phyloP scores from a whole-genome alignment of 2,113 vertebrate genomes.

The Maccullochella peelii region DNA sequence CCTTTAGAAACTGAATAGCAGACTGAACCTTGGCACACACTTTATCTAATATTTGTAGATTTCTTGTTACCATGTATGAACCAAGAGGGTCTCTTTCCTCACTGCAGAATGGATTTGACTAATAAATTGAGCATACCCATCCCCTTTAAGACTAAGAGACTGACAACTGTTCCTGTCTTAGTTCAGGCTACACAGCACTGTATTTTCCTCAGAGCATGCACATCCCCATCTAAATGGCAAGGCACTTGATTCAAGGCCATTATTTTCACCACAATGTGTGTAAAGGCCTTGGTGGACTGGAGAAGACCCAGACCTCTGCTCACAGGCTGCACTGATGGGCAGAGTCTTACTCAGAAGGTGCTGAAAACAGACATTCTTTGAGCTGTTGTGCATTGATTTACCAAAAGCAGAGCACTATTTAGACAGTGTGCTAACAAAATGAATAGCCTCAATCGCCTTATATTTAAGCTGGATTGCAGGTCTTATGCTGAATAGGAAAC shows the following conservation, averaged over 20 bases:
- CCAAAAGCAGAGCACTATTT: not conserved
- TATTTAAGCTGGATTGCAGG: not conserved
- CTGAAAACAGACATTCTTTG: slow-evolving; percentile 2
- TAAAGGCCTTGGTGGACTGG: not conserved
- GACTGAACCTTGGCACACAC: no score
- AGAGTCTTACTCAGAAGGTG: not conserved
- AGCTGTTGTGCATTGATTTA: slow-evolving; percentile 7
- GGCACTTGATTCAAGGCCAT: slow-evolving; percentile 8
- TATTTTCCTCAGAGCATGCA: not conserved
- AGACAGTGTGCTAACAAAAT: not conserved
- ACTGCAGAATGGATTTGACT: slow-evolving; percentile 4
- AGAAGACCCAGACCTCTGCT: not conserved
- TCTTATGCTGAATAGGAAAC: not conserved
- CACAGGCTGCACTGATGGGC: not conserved
- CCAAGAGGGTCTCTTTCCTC: not conserved
- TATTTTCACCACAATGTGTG: not conserved
- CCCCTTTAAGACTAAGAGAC: not conserved
- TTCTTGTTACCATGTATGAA: not conserved
- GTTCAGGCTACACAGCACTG: not conserved
- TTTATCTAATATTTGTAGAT: not conserved
- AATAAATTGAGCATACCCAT: not conserved
- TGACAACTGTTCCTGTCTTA: not conserved
- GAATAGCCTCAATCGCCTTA: not conserved
- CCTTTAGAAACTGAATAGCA: not conserved
- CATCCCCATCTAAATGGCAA: not conserved